Evolutionary conservation across 2,797 vertebrate species (phyloP).

Genomic region (Nyctibius grandis): DNA sequence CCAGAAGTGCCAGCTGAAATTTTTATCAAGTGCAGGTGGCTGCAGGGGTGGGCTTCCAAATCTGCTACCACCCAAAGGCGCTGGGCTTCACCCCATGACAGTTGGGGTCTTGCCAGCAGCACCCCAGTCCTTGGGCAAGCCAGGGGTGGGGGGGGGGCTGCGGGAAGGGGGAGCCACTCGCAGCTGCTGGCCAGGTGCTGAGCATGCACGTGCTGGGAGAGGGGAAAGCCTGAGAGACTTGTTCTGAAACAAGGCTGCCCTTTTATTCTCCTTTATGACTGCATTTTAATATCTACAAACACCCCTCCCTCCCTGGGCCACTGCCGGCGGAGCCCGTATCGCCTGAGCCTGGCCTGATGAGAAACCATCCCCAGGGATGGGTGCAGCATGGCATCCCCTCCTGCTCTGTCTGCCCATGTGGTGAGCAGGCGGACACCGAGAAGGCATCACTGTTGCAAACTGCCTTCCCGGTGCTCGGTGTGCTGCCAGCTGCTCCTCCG

Average conservation of each 20-base stretch:
- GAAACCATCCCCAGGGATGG: background rate
- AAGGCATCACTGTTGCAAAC: background rate
- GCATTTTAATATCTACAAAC: constrained; percentile 61
- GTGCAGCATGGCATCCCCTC: background rate
- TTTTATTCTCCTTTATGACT: constrained; percentile 62
- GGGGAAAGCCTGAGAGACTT: constrained; percentile 40
- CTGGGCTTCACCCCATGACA: accelerated
- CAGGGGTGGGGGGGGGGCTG: background rate
- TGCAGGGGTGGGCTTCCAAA: background rate
- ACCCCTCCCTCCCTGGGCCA: constrained; percentile 23
- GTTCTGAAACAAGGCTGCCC: constrained; percentile 61
- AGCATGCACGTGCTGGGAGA: constrained; percentile 62
- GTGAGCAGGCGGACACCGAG: accelerated
- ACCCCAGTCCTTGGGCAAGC: background rate
- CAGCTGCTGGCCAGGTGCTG: constrained; percentile 26
- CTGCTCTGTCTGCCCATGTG: accelerated
- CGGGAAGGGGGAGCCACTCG: background rate
- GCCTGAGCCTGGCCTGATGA: constrained; percentile 23
- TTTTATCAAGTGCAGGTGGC: background rate
- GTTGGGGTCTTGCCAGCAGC: background rate
- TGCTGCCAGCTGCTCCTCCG: accelerated
- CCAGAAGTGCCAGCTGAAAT: background rate
- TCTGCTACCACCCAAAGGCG: background rate
- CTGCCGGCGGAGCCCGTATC: constrained; percentile 46
- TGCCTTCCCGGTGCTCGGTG: accelerated